A percentile compares a stretch with the other conserved stretches of the same genome.
phyloP scores from a whole-genome alignment of 2,797 vertebrate genomes.

The Acipenser transmontanus region DNA sequence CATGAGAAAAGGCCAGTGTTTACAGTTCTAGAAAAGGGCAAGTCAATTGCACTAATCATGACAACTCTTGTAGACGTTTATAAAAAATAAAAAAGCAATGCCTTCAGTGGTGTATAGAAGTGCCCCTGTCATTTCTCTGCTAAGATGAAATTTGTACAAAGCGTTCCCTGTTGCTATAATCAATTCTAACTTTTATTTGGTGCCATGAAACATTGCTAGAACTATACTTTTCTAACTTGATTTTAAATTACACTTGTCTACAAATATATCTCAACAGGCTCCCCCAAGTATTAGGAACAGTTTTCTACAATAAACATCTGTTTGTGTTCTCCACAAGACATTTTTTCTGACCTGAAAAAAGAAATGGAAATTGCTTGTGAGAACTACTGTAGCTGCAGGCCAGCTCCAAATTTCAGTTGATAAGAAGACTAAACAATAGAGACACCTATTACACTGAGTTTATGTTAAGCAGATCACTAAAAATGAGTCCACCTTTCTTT shows the following conservation, averaged over 20 bases:
- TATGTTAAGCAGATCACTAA: no score
- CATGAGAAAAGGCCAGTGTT: no score
- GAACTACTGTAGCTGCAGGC: no score
- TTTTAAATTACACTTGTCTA: constrained; percentile 59
- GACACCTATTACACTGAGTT: no score
- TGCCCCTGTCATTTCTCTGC: constrained; percentile 43
- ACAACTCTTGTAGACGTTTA: constrained; percentile 37
- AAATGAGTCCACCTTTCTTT: no score
- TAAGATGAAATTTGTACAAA: constrained; percentile 63
- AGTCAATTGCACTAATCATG: constrained; percentile 58
- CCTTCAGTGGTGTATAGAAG: constrained; percentile 38
- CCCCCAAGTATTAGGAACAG: constrained; percentile 50
- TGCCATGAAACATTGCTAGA: constrained; percentile 55
- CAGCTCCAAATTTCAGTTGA: no score
- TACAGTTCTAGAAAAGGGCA: constrained; percentile 35
- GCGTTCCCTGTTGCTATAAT: constrained; percentile 62
- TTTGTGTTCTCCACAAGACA: constrained; percentile 33
- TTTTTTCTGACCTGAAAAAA: constrained; percentile 30
- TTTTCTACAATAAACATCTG: constrained; percentile 42
- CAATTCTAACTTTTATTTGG: constrained; percentile 64
- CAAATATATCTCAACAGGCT: constrained; percentile 61
- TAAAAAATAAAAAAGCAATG: background rate
- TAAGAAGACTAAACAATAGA: no score
- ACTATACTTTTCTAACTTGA: constrained; percentile 59
- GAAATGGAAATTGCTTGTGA: constrained; percentile 12